Conservation (phyloP, 1,140 invertebrate genomes). For the Babylonia areolata region DNA sequence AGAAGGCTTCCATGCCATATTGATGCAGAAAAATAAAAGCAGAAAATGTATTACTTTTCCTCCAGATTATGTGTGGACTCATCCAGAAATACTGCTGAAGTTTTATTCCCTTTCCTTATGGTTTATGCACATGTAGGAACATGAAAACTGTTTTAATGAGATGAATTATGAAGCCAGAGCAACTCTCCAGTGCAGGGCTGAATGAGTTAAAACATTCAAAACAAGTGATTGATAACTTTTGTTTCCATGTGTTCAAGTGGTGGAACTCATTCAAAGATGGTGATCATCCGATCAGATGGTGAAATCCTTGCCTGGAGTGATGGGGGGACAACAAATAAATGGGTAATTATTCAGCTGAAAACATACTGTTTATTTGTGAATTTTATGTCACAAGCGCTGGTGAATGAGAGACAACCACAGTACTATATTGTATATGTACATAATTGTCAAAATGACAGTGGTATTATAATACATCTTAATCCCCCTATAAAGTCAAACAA, state of each 20-base stretch:
- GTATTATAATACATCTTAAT: no score
- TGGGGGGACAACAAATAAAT: slow-evolving; percentile 89
- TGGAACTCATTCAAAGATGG: slow-evolving; percentile 86
- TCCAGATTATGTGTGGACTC: no score
- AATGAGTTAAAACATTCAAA: background rate
- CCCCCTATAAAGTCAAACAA: no score
- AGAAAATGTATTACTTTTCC: no score
- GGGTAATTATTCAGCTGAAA: slow-evolving; percentile 78
- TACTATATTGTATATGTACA: background rate
- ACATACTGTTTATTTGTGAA: background rate
- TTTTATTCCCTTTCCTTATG: no score
- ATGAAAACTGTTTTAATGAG: no score
- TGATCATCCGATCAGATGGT: slow-evolving; percentile 85
- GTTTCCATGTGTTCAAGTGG: slow-evolving; percentile 80
- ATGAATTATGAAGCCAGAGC: no score
- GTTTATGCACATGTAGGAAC: no score
- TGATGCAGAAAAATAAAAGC: no score
- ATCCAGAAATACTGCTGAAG: no score
- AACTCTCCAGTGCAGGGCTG: background rate
- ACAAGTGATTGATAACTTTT: background rate
- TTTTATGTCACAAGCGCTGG: background rate
- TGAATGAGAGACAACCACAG: background rate
- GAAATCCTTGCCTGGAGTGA: slow-evolving; percentile 81
- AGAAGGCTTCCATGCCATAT: no score
- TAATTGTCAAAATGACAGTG: background rate